Evolutionary conservation across 2,797 vertebrate species (phyloP), one percentile per base, ranked within the genome.

Genomic region (Cuculus canorus): DNA sequence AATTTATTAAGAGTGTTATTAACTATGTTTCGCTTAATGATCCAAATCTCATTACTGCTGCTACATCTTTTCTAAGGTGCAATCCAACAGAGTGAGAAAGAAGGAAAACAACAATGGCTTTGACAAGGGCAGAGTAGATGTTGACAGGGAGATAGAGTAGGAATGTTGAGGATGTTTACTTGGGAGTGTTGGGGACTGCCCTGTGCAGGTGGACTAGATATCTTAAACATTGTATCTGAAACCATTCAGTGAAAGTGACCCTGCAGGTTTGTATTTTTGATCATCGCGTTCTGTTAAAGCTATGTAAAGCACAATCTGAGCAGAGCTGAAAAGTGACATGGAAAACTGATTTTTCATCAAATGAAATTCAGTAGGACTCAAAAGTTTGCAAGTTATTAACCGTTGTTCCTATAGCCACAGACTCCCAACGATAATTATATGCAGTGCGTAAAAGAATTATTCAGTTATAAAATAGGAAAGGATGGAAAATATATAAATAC

Each of bases 121-220:
- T 63, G 48, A 13, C 60, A 89, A 82, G 52, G 81, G 18, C 39
- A 68, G 33, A 73, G 14, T 28, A 45, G 27, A 41, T 56, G 68
- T 92, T 91, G 86, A 56, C 56, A 94, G 32, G 84, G 94, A 89
- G 56, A 80, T 78, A 80, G 54, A 72, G n/a, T 17, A 84, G 47
- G 59, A 89, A 47, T 11, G 13, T 2, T 70, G 15, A 79, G 32
- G n/a, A n/a, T 64, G 24, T 85, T 88, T 85, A 48, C 19, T 56
- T 64, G 28, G n/a, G 50, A 63, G 3, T 37, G 23, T 9, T 60
- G 41, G 15, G 54, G 17, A 41, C 32, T 32, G 15, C 9, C 56
- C 22, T 13, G 19, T 23, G 14, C 28, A 15, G 3, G 4, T 19
- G 17, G 19, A 59, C 0, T 0, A 10, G 25, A 15, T 41, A 70